Percentiles rank a stretch among this genome's conserved stretches.
phyloP scores from a whole-genome alignment of 2,888 invertebrate species.

The Dicyrtomina minuta region DNA sequence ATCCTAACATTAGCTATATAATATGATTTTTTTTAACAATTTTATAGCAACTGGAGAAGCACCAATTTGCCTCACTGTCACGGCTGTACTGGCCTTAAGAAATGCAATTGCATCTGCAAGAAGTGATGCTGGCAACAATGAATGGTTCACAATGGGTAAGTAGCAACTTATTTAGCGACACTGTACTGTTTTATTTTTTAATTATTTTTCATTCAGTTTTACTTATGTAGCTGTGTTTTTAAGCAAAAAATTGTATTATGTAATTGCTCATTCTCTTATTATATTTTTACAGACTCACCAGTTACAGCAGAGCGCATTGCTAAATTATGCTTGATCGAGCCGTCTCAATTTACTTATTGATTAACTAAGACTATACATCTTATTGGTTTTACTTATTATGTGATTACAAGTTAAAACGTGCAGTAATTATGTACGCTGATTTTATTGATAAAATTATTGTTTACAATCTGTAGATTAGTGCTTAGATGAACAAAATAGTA shows the following conservation, averaged over 20 bases:
- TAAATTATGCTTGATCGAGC: neutral
- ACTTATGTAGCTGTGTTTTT: neutral
- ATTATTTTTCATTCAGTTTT: neutral
- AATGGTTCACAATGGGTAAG: slow-evolving; percentile 28
- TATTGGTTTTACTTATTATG: too few species aligned
- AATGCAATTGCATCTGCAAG: slow-evolving; percentile 16
- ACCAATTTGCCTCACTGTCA: slow-evolving; percentile 4
- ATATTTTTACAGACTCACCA: slow-evolving; percentile 15
- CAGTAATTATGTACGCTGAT: too few species aligned
- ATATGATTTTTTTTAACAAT: neutral
- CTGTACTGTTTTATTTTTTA: neutral
- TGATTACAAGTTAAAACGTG: too few species aligned
- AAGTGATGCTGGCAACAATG: slow-evolving; percentile 11
- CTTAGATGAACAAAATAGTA: neutral
- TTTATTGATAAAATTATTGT: too few species aligned
- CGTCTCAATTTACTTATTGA: slow-evolving; percentile 19
- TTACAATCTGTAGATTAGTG: neutral
- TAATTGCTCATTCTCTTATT: neutral
- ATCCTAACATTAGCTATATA: neutral
- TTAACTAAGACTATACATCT: too few species aligned
- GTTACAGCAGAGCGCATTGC: slow-evolving; percentile 7
- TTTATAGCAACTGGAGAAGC: slow-evolving; percentile 28
- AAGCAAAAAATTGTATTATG: neutral
- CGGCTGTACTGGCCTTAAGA: slow-evolving; percentile 4
- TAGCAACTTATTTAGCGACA: neutral